Conservation (phyloP, 2,113 vertebrate genomes). For the Vulpes vulpes region DNA sequence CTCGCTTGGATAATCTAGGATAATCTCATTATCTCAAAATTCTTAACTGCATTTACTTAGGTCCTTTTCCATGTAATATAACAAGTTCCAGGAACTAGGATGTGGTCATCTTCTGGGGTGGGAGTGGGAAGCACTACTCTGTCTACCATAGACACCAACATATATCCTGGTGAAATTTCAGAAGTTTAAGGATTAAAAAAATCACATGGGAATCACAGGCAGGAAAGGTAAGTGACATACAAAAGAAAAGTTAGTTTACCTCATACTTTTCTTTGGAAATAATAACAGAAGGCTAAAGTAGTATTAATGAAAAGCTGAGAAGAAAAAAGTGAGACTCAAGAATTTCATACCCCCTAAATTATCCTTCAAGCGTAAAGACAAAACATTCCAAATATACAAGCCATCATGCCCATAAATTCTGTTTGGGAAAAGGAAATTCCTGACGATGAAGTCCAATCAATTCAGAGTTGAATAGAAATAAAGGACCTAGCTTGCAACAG, state of each 20-base stretch:
- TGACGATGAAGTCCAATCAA: neutral
- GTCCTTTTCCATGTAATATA: neutral
- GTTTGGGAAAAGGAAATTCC: neutral
- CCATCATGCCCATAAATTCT: neutral
- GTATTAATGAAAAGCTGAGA: neutral
- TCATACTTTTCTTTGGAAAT: neutral
- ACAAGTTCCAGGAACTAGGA: neutral
- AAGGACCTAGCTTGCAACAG: neutral
- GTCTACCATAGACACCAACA: neutral
- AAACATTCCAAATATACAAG: neutral
- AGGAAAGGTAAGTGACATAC: neutral
- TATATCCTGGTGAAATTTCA: neutral
- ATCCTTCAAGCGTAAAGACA: neutral
- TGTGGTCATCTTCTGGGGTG: neutral
- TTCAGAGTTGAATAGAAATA: neutral
- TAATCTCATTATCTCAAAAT: neutral
- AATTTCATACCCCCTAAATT: neutral
- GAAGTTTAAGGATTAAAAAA: neutral
- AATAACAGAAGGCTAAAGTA: neutral
- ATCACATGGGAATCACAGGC: neutral
- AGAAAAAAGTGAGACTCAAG: neutral
- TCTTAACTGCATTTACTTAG: neutral
- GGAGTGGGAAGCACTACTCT: neutral
- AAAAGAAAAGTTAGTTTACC: neutral
- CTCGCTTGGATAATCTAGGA: neutral